Conservation (phyloP, 2,113 vertebrate species). For the Nothobranchius kuhntae region DNA sequence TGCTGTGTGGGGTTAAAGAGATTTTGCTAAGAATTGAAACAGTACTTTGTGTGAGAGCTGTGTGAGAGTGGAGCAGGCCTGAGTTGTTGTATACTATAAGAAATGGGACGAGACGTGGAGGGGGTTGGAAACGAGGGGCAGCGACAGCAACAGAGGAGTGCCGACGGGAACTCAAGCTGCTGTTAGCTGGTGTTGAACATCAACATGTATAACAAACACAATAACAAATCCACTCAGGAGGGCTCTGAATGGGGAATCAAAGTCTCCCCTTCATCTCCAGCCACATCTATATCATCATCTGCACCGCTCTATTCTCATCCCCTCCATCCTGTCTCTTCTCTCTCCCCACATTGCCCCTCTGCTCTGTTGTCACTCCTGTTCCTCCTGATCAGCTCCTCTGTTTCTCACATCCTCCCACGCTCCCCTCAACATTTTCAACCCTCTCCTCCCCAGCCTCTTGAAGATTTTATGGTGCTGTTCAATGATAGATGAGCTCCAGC, state of each 20-base stretch:
- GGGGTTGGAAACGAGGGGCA: slow-evolving; percentile 10
- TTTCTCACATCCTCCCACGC: slow-evolving; percentile 56
- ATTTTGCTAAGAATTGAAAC: background rate
- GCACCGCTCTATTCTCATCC: slow-evolving; percentile 29
- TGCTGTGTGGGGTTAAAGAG: no score
- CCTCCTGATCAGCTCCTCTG: slow-evolving; percentile 22
- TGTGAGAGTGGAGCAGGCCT: slow-evolving; percentile 14
- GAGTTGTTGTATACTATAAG: slow-evolving; percentile 32
- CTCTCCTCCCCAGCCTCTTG: slow-evolving; percentile 54
- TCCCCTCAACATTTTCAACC: slow-evolving; percentile 45
- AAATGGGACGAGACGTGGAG: slow-evolving; percentile 23
- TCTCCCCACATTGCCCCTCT: slow-evolving; percentile 42
- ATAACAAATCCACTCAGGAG: slow-evolving; percentile 27
- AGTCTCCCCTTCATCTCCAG: slow-evolving; percentile 13
- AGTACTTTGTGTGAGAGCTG: background rate
- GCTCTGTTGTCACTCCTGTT: background rate
- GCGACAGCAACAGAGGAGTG: slow-evolving; percentile 19
- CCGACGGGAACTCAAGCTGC: slow-evolving; percentile 13
- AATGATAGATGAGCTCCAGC: slow-evolving; percentile 73
- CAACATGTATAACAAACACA: slow-evolving; percentile 38
- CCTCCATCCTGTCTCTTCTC: slow-evolving; percentile 33
- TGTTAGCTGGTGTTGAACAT: slow-evolving; percentile 27
- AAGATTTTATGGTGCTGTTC: slow-evolving; percentile 72
- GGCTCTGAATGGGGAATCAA: slow-evolving; percentile 6
- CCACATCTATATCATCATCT: slow-evolving; percentile 28